Base-by-base conservation (phyloP, 2,113 vertebrate genomes). In the Vulpes vulpes region DNA sequence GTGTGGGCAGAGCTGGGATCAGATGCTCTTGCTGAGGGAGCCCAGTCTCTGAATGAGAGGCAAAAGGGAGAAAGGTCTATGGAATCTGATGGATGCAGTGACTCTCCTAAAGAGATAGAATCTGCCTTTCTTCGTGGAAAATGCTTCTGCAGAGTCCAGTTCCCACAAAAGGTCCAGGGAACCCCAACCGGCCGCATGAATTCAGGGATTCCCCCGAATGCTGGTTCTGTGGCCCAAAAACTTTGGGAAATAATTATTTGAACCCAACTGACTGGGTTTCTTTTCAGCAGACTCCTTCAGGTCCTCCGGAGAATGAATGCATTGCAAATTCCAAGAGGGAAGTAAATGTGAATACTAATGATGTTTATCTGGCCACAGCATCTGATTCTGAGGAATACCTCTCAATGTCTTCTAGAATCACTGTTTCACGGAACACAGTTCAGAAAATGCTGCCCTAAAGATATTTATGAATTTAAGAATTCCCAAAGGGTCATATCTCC, bases 281-380 rank as follows among this genome's bases (percentile, higher is more conserved):
- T 43, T 19, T 14, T 35, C 35, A 27, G 22, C 19, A 67, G 32
- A 60, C 11, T 14, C 30, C 78, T 67, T 3, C 1, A 20, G 25
- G 35, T 10, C 27, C 78, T 80, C 59, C 11, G 51, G 53, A 27
- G 84, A 53, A 17, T 5, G 38, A 49, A 8, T 2, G 5, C 7
- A 3, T 10, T 0, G 8, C 14, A 12, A n/a, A 12, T 59, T 94
- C 51, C 55, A 25, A 64, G 76, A 35, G 0, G 7, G 5, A 0
- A 27, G 0, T 2, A 9, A 11, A 10, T 5, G 2, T 9, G 8
- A 17, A 2, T 1, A 16, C 1, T 3, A 19, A 9, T 43, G 23
- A 1, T 2, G 19, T 4, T 6, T 5, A 4, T 11, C 55, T 6
- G 64, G 15, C 20, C 71, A 43, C n/a, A 7, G 2, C 1, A 27